Base-by-base conservation (phyloP, 30 jellyfish, hydroid and myxozoan species). In the Haliclystus octoradiatus region DNA sequence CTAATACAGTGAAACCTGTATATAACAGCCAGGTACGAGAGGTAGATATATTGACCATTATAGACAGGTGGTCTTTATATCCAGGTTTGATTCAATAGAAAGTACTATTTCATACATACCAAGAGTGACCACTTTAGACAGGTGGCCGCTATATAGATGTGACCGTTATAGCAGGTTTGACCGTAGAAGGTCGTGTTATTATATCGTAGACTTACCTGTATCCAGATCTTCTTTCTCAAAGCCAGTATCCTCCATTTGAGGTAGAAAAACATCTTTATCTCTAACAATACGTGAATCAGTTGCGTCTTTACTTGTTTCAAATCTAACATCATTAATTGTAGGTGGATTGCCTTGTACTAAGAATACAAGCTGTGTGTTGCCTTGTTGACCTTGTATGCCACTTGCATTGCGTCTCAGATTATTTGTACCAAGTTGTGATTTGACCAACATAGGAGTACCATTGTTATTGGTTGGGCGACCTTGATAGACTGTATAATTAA, bases 241-340 rank as follows among this genome's bases (percentile, higher is more conserved):
- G 60, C 82, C 53, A 62, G 66, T 34, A 14, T 69, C 83, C n/a
- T 79, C 92, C 52, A 66, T 68, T 65, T 79, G 92, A 7, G 92
- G 92, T 31, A 79, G 74, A 35, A 79, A 79, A 22, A 79, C 92
- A 67, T 79, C 92, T 63, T 79, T 79, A 65, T 79, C 70, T 49
- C 92, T 30, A 26, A 79, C 82, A 13, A 79, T 40, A 5, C 57
- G 9, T 19, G 57, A 40, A 40, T 40, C 57, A 5, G 9, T 9
- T 40, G 57, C 14, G 14, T 40, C 57, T 40, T 40, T 40, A 19
- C 14, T 40, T 9, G 57, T 40, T 40, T 40, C 57, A 40, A 40
- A 40, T 19, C 57, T 40, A 5, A 40, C 57, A 19, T 40, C 57
- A 19, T 40, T 40, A 19, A 40, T 40, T 40, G 57, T 40, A 5